Percentiles rank a stretch among this genome's conserved stretches.
Evolutionary conservation across 2,113 vertebrate species (phyloP).

Genomic region (Platycercus adscitus): DNA sequence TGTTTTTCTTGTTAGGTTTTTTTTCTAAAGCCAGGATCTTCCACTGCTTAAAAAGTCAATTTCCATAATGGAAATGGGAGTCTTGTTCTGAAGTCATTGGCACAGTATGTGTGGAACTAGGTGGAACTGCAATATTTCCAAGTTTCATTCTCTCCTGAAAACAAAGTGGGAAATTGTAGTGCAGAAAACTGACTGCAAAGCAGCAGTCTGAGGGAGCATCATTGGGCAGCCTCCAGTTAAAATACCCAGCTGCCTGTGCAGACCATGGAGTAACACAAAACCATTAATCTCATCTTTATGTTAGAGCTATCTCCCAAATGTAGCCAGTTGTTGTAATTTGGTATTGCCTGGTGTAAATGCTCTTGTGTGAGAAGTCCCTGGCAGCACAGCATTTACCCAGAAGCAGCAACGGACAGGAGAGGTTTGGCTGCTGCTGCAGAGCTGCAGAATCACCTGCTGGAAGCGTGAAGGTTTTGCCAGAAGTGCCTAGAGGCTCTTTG

Average conservation of each 20-base stretch:
- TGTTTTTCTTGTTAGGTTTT: neutral
- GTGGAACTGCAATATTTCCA: conserved; percentile 13
- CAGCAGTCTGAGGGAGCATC: neutral
- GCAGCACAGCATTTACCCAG: neutral
- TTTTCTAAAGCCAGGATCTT: neutral
- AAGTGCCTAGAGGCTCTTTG: neutral
- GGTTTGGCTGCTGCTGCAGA: neutral
- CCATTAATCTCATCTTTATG: neutral
- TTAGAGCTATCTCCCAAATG: neutral
- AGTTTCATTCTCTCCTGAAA: neutral
- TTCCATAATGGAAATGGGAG: neutral
- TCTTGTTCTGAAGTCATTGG: neutral
- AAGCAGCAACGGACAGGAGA: neutral
- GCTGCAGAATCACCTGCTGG: neutral
- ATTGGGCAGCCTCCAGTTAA: neutral
- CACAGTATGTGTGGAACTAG: neutral
- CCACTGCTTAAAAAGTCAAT: neutral
- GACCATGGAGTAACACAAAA: neutral
- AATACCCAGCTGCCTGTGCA: neutral
- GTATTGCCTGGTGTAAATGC: neutral
- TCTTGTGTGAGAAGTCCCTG: neutral
- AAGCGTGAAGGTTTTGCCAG: neutral
- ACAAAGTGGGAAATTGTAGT: neutral
- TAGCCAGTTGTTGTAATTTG: neutral
- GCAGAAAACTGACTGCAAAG: neutral